phyloP scores from a whole-genome alignment of 2,888 invertebrate species.

The Himalopsyche kuldschensis region DNA sequence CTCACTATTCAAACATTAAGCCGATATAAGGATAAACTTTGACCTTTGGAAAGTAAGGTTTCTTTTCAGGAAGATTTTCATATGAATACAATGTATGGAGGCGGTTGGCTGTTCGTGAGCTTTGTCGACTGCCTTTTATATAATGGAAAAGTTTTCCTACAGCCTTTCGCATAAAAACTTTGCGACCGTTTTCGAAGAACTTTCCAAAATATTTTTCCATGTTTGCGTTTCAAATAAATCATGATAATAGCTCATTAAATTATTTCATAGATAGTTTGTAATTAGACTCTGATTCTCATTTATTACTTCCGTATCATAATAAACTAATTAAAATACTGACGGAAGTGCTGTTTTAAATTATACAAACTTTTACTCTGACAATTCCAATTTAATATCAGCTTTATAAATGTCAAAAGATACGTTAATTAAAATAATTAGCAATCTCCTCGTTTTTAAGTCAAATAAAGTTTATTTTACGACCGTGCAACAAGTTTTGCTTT shows the following conservation, averaged over 20 bases:
- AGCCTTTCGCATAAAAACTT: not conserved
- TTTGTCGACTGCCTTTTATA: not conserved
- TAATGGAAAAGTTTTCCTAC: not conserved
- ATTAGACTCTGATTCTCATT: too few relatives aligned
- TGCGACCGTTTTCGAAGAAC: not conserved
- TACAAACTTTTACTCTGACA: too few relatives aligned
- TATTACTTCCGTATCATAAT: too few relatives aligned
- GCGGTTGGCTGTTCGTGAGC: not conserved
- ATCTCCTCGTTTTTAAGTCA: too few relatives aligned
- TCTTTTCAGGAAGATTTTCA: constrained; percentile 25
- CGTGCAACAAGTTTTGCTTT: too few relatives aligned
- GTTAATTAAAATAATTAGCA: too few relatives aligned
- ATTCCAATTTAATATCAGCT: too few relatives aligned
- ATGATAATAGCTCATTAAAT: not conserved
- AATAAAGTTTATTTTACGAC: too few relatives aligned
- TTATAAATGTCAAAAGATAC: too few relatives aligned
- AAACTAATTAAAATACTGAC: too few relatives aligned
- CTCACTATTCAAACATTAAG: constrained; percentile 19
- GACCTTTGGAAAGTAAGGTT: constrained; percentile 18
- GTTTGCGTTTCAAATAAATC: not conserved
- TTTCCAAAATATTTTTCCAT: not conserved
- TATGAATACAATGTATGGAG: constrained; percentile 27
- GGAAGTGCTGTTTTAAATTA: too few relatives aligned
- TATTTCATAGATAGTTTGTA: not conserved
- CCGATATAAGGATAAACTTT: constrained; percentile 28